These are phyloP conservation scores for Amphipyra berbera DNA, from an alignment of 2,888 invertebrate species.

Conservation along the genomic window DNA sequence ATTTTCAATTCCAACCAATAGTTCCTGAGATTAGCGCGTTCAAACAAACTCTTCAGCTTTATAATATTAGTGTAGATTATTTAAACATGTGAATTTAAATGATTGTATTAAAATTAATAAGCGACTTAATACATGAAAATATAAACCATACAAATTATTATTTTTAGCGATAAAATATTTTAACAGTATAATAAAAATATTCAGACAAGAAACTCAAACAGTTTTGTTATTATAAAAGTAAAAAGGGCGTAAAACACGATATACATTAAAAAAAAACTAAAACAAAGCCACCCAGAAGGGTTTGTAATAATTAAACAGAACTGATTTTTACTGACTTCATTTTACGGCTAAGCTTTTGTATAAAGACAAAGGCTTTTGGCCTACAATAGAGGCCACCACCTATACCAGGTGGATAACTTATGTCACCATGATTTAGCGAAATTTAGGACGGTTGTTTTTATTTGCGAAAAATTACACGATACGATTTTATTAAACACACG, in stretches of 20 bases:
- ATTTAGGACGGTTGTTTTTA: constrained; percentile 14
- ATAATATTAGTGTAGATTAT: too few species aligned
- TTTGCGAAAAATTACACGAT: not conserved
- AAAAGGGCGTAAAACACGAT: constrained; percentile 29
- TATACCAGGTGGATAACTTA: constrained; percentile 55
- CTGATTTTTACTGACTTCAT: constrained; percentile 68
- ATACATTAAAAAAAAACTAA: constrained; percentile 50
- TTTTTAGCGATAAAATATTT: too few species aligned
- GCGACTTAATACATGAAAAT: too few species aligned
- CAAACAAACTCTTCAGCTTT: too few species aligned
- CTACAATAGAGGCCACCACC: constrained; percentile 65
- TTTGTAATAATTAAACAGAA: constrained; percentile 64
- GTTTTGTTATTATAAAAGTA: constrained; percentile 5
- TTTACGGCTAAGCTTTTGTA: constrained; percentile 64
- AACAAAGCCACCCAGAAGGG: constrained; percentile 62
- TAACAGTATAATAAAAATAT: too few species aligned
- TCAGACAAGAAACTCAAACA: too few species aligned
- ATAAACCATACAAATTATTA: too few species aligned
- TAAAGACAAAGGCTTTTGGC: constrained; percentile 59
- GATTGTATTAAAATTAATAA: too few species aligned
- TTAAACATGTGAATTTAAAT: too few species aligned
- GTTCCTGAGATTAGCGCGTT: too few species aligned
- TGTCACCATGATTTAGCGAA: constrained; percentile 43
- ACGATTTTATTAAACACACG: too few species aligned
- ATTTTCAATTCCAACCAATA: too few species aligned